These are phyloP conservation scores for Tanypteryx hageni DNA, from an alignment of 2,888 invertebrate species.

Conservation along the genomic window DNA sequence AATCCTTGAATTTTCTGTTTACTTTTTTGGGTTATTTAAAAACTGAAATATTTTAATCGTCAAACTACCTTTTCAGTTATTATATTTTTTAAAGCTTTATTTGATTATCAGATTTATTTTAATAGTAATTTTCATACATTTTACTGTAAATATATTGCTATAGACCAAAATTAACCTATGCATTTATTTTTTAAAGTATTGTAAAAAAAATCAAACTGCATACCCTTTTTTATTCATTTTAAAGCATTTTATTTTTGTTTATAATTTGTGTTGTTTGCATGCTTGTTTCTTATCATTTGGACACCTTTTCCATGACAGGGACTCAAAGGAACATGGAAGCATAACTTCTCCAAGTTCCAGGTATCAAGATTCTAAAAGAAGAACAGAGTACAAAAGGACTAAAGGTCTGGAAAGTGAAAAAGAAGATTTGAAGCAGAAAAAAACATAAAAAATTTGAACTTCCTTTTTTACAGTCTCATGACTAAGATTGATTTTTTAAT, in stretches of 20 bases:
- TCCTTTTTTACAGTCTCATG: not conserved
- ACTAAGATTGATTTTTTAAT: not conserved
- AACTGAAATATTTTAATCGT: not conserved
- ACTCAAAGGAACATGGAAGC: slow-evolving; percentile 48
- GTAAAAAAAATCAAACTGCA: not conserved
- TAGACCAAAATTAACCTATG: not conserved
- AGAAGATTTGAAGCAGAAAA: slow-evolving; percentile 28
- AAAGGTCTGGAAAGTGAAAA: slow-evolving; percentile 31
- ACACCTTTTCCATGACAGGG: slow-evolving; percentile 68
- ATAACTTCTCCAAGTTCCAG: slow-evolving; percentile 43
- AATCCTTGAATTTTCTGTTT: too few species aligned
- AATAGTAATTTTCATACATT: not conserved
- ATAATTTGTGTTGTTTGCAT: slow-evolving; percentile 69
- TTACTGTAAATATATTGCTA: too few species aligned
- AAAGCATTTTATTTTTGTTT: slow-evolving; percentile 73
- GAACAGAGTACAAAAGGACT: slow-evolving; percentile 41
- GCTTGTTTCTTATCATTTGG: slow-evolving; percentile 69
- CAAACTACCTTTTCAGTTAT: not conserved
- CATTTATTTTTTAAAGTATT: not conserved
- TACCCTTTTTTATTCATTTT: not conserved
- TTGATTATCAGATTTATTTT: not conserved
- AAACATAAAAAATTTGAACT: not conserved
- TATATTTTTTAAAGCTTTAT: too few species aligned
- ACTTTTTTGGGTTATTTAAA: not conserved
- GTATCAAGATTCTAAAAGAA: slow-evolving; percentile 53